Base-by-base conservation (phyloP, 2,888 invertebrate species). In the Lasioglossum marginatum region DNA sequence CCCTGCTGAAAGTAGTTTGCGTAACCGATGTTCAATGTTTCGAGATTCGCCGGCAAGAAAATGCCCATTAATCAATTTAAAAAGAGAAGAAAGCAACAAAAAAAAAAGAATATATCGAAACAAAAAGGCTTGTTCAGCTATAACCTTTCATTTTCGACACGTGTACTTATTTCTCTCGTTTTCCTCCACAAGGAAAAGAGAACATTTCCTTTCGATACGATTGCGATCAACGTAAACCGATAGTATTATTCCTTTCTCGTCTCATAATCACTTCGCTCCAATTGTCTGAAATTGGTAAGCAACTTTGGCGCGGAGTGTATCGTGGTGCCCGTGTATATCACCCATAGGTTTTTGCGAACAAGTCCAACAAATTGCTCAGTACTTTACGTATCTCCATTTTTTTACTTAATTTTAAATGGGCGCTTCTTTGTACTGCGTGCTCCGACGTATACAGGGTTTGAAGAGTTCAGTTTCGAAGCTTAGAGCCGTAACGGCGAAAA, bases 1-100 rank as follows among this genome's bases (percentile, higher is more conserved):
- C 73, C 48, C 48, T 73, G 23, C 48, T 48, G 34, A 71, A 52
- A 73, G 43, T 75, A 81, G 78, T 78, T 82, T 60, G 75, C 78
- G 83, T 81, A 83, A 78, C n/a, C 57, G 66, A 72, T 86, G 76
- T 77, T 79, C 78, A 73, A 31, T 71, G 81, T 81, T 66, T 77
- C 71, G 79, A 77, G 75, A 78, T 70, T 83, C 68, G 72, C 23
- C 60, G 76, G 52, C 77, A 63, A 71, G 48, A 70, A 76, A 70
- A 63, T 66, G 83, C 45, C 77, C 77, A 77, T 63, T 77, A 71
- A 66, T 57, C 77, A 40, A 74, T 79, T 60, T 40, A 70, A 70
- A 43, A 70, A n/a, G 40, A 40, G 23, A 70, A 40, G 40, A 70
- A 40, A 31, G 31, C 31, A 68, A 40, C 19, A 66, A 40, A 52